Evolutionary conservation across 1,140 invertebrate genomes (phyloP).

Genomic region (Camponotus pennsylvanicus): DNA sequence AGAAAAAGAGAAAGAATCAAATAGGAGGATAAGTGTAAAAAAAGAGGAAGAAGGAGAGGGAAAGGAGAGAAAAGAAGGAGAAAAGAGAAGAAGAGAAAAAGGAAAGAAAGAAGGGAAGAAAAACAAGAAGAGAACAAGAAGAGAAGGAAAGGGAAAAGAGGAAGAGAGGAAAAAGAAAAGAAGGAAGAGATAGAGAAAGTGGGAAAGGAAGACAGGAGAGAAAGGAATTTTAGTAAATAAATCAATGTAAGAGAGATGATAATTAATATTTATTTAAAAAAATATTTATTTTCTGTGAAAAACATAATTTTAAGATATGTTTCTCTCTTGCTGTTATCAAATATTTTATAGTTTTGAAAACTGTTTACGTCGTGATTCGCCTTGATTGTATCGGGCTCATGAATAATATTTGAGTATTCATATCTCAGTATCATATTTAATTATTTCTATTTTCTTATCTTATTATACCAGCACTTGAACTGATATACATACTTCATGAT

Average conservation of each 20-base stretch:
- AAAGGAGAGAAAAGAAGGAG: constrained; percentile 11
- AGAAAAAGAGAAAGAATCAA: background rate
- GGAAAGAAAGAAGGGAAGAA: background rate
- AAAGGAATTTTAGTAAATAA: background rate
- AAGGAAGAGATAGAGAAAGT: background rate
- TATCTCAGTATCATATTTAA: background rate
- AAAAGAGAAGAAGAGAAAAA: background rate
- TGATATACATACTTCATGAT: background rate
- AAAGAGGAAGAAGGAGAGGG: too few species aligned
- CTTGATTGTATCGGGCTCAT: background rate
- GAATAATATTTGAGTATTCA: background rate
- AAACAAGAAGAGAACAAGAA: constrained; percentile 1
- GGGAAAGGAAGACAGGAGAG: background rate
- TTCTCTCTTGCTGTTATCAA: background rate
- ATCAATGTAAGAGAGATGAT: background rate
- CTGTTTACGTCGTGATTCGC: background rate
- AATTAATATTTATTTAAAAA: background rate
- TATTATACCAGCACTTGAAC: background rate
- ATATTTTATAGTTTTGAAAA: background rate
- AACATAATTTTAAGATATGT: background rate
- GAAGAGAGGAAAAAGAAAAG: constrained; percentile 14
- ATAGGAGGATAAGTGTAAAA: too few species aligned
- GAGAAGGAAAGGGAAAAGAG: background rate
- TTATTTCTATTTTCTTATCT: background rate
- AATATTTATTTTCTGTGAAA: background rate